phyloP scores from a whole-genome alignment of 2,888 invertebrate species.

The Tenthredo livida region DNA sequence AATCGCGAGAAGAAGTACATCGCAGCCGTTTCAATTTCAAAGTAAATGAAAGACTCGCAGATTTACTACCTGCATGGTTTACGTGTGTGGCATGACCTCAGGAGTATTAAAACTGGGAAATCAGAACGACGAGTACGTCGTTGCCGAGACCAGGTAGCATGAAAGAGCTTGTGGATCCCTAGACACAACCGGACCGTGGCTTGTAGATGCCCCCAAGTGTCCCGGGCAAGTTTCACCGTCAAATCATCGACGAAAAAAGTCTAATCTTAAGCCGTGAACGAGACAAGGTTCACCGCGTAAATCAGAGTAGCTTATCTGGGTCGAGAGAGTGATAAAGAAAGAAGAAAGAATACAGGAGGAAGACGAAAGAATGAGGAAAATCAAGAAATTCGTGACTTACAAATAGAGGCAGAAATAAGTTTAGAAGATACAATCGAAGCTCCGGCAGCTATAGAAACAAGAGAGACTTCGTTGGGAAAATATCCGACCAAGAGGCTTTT shows the following conservation, averaged over 20 bases:
- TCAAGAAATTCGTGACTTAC: neutral
- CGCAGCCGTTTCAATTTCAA: neutral
- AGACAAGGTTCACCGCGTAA: neutral
- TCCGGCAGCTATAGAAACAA: neutral
- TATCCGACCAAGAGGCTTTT: neutral
- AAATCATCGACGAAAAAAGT: neutral
- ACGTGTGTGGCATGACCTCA: conserved; percentile 18
- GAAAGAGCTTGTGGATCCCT: conserved; percentile 22
- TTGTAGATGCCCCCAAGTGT: conserved; percentile 19
- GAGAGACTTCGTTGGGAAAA: conserved; percentile 9
- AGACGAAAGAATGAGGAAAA: neutral
- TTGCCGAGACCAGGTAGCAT: conserved; percentile 37
- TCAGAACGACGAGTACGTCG: neutral
- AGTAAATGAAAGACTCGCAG: neutral
- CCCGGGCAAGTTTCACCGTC: neutral
- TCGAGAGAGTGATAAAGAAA: neutral
- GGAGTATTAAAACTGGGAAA: neutral
- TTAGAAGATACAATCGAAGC: conserved; percentile 6
- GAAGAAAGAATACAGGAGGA: neutral
- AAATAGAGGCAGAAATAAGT: neutral
- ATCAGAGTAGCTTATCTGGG: neutral
- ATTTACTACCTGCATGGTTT: neutral
- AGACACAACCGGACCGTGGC: conserved; percentile 15
- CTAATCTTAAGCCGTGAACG: neutral
- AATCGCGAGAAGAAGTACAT: neutral